A percentile compares a stretch with the other conserved stretches of the same genome.
phyloP scores from a whole-genome alignment of 2,888 invertebrate species.

The Cephus nigrinus region DNA sequence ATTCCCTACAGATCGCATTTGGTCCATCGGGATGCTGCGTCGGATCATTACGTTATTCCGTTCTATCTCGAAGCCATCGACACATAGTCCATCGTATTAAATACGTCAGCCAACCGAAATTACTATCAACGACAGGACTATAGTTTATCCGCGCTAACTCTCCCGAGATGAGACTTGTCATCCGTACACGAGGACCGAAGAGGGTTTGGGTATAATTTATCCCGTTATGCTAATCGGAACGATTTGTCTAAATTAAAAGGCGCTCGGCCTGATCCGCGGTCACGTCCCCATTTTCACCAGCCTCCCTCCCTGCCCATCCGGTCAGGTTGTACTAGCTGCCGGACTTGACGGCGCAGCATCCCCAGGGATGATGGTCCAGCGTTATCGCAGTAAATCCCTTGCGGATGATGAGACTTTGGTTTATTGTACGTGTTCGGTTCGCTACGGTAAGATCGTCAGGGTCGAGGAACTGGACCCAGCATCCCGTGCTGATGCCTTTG shows the following conservation, averaged over 20 bases:
- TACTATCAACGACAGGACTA: not conserved
- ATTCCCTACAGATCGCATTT: not conserved
- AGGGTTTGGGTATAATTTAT: conserved; percentile 60
- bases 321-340: not conserved
- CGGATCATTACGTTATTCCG: not conserved
- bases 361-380: conserved; percentile 47
- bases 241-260: conserved; percentile 66
- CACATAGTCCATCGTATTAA: not conserved
- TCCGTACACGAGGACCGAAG: not conserved
- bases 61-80: not conserved
- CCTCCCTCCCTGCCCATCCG: conserved; percentile 19
- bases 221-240: conserved; percentile 67
- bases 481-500: conserved; percentile 7
- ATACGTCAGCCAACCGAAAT: not conserved
- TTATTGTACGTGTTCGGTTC: conserved; percentile 60
- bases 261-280: conserved; percentile 43
- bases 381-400: conserved; percentile 63
- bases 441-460: conserved; percentile 6
- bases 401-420: conserved; percentile 66
- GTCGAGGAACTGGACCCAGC: not conserved
- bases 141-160: not conserved
- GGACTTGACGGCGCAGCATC: conserved; percentile 19
- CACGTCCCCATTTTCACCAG: conserved; percentile 40
- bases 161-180: conserved; percentile 3
- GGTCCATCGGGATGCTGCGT: not conserved